Evolutionary conservation across 2,797 vertebrate genomes (phyloP).

Genomic region (Lemur catta): DNA sequence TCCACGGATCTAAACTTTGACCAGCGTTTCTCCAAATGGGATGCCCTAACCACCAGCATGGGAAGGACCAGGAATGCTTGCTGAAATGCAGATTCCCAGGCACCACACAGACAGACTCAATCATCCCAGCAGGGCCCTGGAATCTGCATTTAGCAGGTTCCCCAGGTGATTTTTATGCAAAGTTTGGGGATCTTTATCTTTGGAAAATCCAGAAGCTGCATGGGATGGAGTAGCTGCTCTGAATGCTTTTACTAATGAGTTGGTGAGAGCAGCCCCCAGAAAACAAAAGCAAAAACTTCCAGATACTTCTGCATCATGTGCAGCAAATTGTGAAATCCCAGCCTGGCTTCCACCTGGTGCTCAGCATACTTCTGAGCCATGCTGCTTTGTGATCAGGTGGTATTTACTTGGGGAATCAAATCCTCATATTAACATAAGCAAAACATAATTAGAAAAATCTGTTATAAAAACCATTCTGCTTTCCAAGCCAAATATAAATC

Average conservation of each 20-base stretch:
- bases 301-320: neutral
- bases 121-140: neutral
- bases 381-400: conserved; percentile 61
- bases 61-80: neutral
- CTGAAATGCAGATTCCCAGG: neutral
- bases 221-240: neutral
- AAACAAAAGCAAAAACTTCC: neutral
- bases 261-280: neutral
- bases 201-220: neutral
- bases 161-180: neutral
- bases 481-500: conserved; percentile 63
- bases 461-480: conserved; percentile 68
- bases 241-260: neutral
- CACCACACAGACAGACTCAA: neutral
- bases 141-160: neutral
- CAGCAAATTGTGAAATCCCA: neutral
- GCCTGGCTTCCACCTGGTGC: conserved; percentile 34
- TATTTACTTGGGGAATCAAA: conserved; percentile 68
- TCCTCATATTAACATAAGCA: conserved; percentile 57
- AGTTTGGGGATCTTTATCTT: neutral
- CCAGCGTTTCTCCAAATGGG: neutral
- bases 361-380: neutral
- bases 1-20: neutral
- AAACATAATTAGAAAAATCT: conserved; percentile 77
- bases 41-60: neutral